Evolutionary conservation across 1,140 invertebrate species (phyloP).

Genomic region (Thalassaphorura encarpata): DNA sequence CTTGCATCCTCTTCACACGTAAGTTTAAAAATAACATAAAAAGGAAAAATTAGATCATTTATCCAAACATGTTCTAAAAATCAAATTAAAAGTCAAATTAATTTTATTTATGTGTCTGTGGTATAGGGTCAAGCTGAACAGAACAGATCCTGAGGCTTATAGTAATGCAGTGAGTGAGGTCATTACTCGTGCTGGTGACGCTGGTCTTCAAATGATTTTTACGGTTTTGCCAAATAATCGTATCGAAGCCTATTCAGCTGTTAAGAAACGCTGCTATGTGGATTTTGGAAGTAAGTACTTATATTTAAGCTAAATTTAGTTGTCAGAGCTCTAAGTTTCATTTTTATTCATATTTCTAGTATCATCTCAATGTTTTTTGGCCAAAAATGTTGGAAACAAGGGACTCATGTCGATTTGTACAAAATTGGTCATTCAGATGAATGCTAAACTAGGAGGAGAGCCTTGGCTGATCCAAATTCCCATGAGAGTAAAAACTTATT

Average conservation of each 20-base stretch:
- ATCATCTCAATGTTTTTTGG: slow-evolving; percentile 28
- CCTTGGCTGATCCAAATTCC: slow-evolving; percentile 58
- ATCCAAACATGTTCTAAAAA: not conserved
- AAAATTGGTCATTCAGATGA: slow-evolving; percentile 50
- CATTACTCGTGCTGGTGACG: not conserved
- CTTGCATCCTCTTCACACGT: slow-evolving; percentile 10
- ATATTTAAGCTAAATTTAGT: too few relatives aligned
- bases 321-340: too few relatives aligned
- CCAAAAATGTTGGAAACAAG: slow-evolving; percentile 14
- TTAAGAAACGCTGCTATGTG: slow-evolving; percentile 78
- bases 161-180: not conserved
- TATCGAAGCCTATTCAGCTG: slow-evolving; percentile 75
- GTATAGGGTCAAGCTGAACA: slow-evolving; percentile 2
- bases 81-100: not conserved
- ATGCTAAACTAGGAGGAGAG: slow-evolving; percentile 49
- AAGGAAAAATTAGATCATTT: not conserved
- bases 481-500: slow-evolving; percentile 39
- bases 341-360: slow-evolving; percentile 12
- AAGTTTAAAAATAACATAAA: slow-evolving; percentile 7
- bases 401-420: slow-evolving; percentile 41
- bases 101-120: not conserved
- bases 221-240: slow-evolving; percentile 66
- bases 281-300: slow-evolving; percentile 43
- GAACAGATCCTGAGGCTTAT: not conserved
- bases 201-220: slow-evolving; percentile 56